Base-by-base conservation (phyloP, 2,888 invertebrate species). In the Acanthopleura granulata region DNA sequence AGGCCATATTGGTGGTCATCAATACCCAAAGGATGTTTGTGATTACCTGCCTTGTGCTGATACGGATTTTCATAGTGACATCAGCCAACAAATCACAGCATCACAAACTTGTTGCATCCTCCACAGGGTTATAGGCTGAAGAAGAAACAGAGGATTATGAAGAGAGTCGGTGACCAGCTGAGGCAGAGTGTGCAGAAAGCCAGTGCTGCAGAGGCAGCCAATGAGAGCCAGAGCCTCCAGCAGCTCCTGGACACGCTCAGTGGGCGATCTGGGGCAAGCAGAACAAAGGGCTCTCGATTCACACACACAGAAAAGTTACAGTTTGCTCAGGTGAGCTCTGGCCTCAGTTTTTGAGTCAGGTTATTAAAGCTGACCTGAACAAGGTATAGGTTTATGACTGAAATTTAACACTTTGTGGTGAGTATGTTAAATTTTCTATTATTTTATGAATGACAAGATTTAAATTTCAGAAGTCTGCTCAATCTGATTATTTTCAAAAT, bases 301-400 rank as follows among this genome's bases (percentile, higher is more conserved):
- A 86, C 89, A 16, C 90, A 90, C 76, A 84, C 89, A n/a, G 89
- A 90, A 78, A 89, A 90, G 79, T 83, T 90, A 6, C 87, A 90
- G 72, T 90, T 89, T 84, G 86, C 89, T 40, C 85, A 88, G 85
- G 89, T 89, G 76, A 70, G 76, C n/a, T 11, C 18, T 50, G 1
- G 29, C 6, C 16, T 49, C 29, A n/a, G 18, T 51, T 18, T 15
- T 51, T 14, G 14, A 57, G 6, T 4, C 3, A 18, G 1, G 57
- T 4, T 57, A 4, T 40, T 6, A 40, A 40, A 40, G 3, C 4
- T 40, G 40, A 40, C 3, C 9, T 40, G 40, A 3, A 40, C 3
- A 40, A 9, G 40, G 3, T 40, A 6, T 40, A 40, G 40, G 9
- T 40, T 40, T 40, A 9, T 40, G 4, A 40, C 40, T 40, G 40